phyloP scores from a whole-genome alignment of 2,113 vertebrate genomes.

The Lutjanus erythropterus region DNA sequence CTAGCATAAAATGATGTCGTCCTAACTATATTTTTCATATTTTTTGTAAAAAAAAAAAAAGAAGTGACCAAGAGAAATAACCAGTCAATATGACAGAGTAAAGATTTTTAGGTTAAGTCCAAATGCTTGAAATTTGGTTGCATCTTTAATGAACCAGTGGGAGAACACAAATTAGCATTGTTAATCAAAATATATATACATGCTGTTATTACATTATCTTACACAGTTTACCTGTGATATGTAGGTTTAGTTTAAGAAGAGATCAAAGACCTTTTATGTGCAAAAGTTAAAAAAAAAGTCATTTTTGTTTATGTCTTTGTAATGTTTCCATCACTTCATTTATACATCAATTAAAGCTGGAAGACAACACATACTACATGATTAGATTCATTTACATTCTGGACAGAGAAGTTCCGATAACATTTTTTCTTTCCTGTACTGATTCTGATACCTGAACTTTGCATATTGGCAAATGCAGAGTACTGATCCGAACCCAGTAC shows the following conservation, averaged over 20 bases:
- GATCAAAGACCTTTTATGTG: neutral
- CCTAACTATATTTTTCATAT: slow-evolving; percentile 1
- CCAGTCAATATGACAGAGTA: slow-evolving; percentile 6
- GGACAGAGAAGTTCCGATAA: too few species aligned
- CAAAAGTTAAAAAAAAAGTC: slow-evolving; percentile 33
- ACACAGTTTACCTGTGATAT: neutral
- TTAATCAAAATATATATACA: slow-evolving; percentile 4
- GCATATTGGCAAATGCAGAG: too few species aligned
- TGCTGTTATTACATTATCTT: neutral
- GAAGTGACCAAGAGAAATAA: slow-evolving; percentile 7
- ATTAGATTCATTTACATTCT: neutral
- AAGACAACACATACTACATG: neutral
- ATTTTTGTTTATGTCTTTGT: neutral
- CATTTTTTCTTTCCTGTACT: too few species aligned
- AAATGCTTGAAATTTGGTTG: slow-evolving; percentile 17
- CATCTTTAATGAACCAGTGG: slow-evolving; percentile 3
- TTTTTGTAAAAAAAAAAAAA: slow-evolving; percentile 15
- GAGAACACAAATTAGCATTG: slow-evolving; percentile 7
- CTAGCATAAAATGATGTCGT: slow-evolving; percentile 12
- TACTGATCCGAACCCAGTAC: too few species aligned
- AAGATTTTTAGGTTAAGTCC: slow-evolving; percentile 16
- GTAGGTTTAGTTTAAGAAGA: slow-evolving; percentile 1
- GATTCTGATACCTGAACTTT: too few species aligned
- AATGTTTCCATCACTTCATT: neutral
- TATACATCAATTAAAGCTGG: neutral